Conservation (phyloP, 2,113 vertebrate species). For the cattle (Bos taurus) region ARS-UCD2.0 NC_037339.1:77711001-77711500, state of each 20-base stretch:
- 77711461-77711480: background rate
- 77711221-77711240: background rate
- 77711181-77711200: background rate
- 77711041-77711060: background rate
- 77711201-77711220: rapidly evolving
- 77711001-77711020: slow-evolving; percentile 24
- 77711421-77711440: background rate
- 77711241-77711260: background rate
- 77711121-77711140: background rate
- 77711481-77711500: background rate
- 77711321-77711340: background rate
- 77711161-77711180: rapidly evolving
- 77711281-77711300: background rate
- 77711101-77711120: background rate
- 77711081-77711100: slow-evolving; percentile 8
- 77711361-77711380: background rate
- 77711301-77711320: background rate
- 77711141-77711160: background rate
- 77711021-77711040: slow-evolving; percentile 33
- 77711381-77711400: background rate
- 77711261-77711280: background rate
- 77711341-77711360: background rate
- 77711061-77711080: background rate
- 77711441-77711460: background rate
- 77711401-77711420: background rate